Evolutionary conservation across 2,797 vertebrate species (phyloP).

Genomic region (Threskiornis aethiopicus): DNA sequence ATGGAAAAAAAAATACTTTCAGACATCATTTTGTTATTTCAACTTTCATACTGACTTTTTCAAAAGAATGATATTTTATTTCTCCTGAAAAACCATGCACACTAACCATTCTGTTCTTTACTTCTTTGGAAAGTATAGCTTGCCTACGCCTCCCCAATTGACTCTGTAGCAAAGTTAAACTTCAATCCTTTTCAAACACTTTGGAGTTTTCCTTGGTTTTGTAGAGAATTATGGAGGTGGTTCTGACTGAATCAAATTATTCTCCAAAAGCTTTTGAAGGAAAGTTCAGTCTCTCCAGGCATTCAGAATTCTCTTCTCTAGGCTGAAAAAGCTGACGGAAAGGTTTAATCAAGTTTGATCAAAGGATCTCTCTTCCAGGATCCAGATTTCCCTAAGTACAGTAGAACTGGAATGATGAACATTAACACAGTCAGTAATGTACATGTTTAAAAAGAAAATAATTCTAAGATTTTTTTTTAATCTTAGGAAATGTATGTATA

Average conservation of each 20-base stretch:
- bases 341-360: constrained; percentile 34
- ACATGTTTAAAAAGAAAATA: background rate
- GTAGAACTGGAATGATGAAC: background rate
- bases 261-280: constrained; percentile 53
- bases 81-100: background rate
- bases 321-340: background rate
- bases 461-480: background rate
- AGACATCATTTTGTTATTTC: background rate
- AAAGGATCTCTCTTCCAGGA: constrained; percentile 11
- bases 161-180: background rate
- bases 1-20: background rate
- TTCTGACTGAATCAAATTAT: constrained; percentile 33
- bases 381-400: background rate
- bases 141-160: background rate
- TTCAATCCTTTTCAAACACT: background rate
- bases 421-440: background rate
- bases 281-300: constrained; percentile 21
- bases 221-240: constrained; percentile 16
- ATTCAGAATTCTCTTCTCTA: constrained; percentile 9
- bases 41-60: background rate
- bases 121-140: background rate
- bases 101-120: background rate
- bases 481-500: background rate
- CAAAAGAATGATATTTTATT: background rate
- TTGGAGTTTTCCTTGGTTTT: background rate